Base-by-base conservation (phyloP, 1,140 invertebrate species). In the Eurosta solidaginis region DNA sequence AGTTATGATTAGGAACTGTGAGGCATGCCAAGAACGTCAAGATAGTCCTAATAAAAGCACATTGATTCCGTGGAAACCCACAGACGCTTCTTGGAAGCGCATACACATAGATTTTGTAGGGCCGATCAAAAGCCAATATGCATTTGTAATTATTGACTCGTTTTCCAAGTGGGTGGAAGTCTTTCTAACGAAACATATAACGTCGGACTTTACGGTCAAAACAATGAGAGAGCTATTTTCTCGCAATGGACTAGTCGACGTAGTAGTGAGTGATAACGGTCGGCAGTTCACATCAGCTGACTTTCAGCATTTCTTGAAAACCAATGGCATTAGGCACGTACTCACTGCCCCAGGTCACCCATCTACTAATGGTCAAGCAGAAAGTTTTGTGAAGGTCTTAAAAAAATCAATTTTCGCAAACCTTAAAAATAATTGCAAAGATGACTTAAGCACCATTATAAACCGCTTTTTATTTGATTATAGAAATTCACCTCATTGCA, bases 261-360 rank as follows among this genome's bases (percentile, higher is more conserved):
- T 17, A 10, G 5, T 52, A 14, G 73, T 74, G 9, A 74, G 73
- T 17, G 84, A 86, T 76, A 85, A 85, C 78, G 83, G 84, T 27
- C 79, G 82, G 17, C 81, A 82, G n/a, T 86, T 86, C 36, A 84
- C 79, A 22, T 81, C 80, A 27, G 68, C 81, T 27, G 79, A 81
- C 47, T 84, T 85, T 74, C 73, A 52, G n/a, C 47, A 3, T 1
- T 76, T 76, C 49, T 20, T 52, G n/a, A 52, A 52, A 52, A 9
- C 7, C 49, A 9, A 14, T 50, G n/a, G n/a, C n/a, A n/a, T n/a
- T n/a, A n/a, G 22, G 9, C 40, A 74, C 29, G 42, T 47, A 22
- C 22, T 74, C 10, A 74, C 73, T 45, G n/a, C 73, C 9, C 73
- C 40, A 25, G 73, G 42, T n/a, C 42, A 44, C 12, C 42, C 42